These are phyloP conservation scores for Pyrocoelia pectoralis DNA, from an alignment of 2,888 invertebrate species.

Conservation along the genomic window DNA sequence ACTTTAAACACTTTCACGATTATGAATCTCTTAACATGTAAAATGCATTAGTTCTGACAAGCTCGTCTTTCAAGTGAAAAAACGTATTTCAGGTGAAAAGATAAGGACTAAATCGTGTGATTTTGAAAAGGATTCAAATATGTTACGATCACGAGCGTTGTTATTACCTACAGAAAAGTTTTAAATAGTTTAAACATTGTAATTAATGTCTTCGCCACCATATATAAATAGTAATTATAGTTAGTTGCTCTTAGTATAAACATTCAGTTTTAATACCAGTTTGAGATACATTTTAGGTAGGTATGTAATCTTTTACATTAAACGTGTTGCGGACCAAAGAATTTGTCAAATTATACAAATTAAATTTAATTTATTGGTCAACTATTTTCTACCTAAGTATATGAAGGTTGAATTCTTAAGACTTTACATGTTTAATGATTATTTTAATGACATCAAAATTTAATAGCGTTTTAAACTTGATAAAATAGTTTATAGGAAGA, in stretches of 20 bases:
- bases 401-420: constrained; percentile 35
- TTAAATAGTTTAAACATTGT: constrained; percentile 18
- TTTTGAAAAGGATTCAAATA: constrained; percentile 11
- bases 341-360: constrained; percentile 20
- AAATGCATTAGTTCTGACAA: constrained; percentile 57
- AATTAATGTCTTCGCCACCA: constrained; percentile 50
- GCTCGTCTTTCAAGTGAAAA: constrained; percentile 47
- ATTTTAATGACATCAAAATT: constrained; percentile 43
- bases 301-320: constrained; percentile 58
- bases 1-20: constrained; percentile 57
- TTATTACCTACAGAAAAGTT: constrained; percentile 15
- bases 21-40: constrained; percentile 58
- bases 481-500: constrained; percentile 35
- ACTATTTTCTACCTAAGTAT: constrained; percentile 25
- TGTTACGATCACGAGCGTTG: constrained; percentile 8
- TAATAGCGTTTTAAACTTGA: constrained; percentile 41
- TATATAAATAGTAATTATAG: constrained; percentile 59
- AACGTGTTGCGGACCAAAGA: constrained; percentile 46
- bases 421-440: constrained; percentile 42
- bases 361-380: constrained; percentile 19
- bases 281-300: constrained; percentile 55
- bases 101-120: constrained; percentile 20
- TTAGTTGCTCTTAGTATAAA: constrained; percentile 59
- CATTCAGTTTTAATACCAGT: constrained; percentile 52
- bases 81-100: constrained; percentile 17